Conservation (phyloP, 1,140 invertebrate species). For the Euura saliciscinereae region DNA sequence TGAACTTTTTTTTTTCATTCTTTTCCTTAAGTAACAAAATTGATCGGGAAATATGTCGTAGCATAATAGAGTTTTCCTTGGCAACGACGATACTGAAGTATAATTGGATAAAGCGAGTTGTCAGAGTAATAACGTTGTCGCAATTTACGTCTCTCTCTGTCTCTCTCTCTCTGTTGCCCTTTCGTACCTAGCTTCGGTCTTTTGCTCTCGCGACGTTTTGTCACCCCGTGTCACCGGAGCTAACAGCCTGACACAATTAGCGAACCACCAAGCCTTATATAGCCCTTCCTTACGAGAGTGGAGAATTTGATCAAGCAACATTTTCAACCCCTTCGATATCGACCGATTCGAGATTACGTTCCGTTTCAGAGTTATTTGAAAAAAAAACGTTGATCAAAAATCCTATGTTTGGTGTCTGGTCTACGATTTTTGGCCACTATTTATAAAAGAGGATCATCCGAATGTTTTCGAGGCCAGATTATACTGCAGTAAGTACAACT, state of each 20-base stretch:
- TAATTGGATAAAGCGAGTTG: conserved; percentile 5
- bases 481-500: not conserved
- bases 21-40: no score
- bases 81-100: not conserved
- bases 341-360: no score
- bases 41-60: no score
- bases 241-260: not conserved
- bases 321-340: no score
- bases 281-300: not conserved
- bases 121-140: not conserved
- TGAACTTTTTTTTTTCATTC: no score
- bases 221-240: not conserved
- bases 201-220: no score
- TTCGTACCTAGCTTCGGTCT: not conserved
- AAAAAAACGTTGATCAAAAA: no score
- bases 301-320: not conserved
- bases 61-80: no score
- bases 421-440: no score
- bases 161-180: not conserved
- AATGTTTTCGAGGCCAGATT: not conserved
- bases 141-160: not conserved
- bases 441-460: not conserved
- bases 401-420: no score
- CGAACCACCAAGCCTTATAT: not conserved
- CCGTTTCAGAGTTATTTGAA: no score